Conservation (phyloP, 2,113 vertebrate genomes). For the Ochotona curzoniae region DNA sequence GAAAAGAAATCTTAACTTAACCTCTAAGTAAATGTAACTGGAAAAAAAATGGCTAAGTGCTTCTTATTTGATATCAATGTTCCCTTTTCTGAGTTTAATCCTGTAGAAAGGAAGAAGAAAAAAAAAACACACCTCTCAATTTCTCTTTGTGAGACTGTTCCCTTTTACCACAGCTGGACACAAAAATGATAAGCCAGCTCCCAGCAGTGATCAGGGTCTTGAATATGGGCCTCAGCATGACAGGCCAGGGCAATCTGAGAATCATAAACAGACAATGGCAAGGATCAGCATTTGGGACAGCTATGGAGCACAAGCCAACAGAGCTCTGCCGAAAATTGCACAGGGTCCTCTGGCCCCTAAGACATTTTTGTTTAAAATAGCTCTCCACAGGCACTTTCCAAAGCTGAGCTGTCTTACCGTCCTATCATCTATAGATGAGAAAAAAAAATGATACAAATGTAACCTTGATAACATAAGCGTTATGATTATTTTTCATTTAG, state of each 20-base stretch:
- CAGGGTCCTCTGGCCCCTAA: background rate
- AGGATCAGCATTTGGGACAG: background rate
- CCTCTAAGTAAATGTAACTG: conserved; percentile 15
- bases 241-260: background rate
- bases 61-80: conserved; percentile 36
- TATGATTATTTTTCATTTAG: conserved; percentile 6
- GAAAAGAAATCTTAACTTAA: conserved; percentile 19
- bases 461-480: background rate
- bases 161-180: conserved; percentile 45
- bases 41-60: background rate
- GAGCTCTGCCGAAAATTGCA: background rate
- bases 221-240: background rate
- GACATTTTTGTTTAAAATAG: background rate
- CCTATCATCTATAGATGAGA: background rate
- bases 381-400: background rate
- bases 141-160: background rate
- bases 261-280: background rate
- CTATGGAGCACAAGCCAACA: background rate
- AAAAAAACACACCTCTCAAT: background rate
- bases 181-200: conserved; percentile 32
- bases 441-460: conserved; percentile 13
- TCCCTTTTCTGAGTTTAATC: conserved; percentile 33
- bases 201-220: background rate
- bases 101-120: background rate
- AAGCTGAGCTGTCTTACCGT: background rate